A percentile compares a stretch with the other conserved stretches of the same genome.
phyloP scores from a whole-genome alignment of 1,140 invertebrate genomes.

The Microplitis demolitor region DNA sequence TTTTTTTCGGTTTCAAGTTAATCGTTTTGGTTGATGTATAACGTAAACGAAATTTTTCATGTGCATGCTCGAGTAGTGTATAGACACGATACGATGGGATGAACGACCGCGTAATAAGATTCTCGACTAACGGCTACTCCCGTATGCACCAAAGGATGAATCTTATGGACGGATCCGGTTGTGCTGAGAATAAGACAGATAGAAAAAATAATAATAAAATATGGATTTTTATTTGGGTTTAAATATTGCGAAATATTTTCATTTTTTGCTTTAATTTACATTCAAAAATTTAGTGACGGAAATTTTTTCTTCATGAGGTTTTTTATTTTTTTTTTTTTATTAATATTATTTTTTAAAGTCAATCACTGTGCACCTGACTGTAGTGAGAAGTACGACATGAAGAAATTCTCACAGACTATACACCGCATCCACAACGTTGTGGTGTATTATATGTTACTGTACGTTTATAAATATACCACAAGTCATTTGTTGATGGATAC shows the following conservation, averaged over 20 bases:
- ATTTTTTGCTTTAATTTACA: neutral
- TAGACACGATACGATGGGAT: slow-evolving; percentile 1
- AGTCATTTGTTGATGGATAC: neutral
- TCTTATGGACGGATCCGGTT: slow-evolving; percentile 9
- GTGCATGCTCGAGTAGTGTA: neutral
- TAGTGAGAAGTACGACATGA: slow-evolving; percentile 41
- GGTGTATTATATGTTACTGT: neutral
- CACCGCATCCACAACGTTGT: neutral
- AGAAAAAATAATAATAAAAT: neutral
- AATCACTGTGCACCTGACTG: neutral
- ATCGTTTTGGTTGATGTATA: no score
- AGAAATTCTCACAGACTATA: slow-evolving; percentile 43
- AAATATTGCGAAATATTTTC: neutral
- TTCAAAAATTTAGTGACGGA: no score
- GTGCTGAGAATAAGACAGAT: neutral
- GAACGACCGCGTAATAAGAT: slow-evolving; percentile 21
- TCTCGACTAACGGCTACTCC: slow-evolving; percentile 20
- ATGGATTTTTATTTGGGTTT: neutral
- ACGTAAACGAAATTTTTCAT: neutral
- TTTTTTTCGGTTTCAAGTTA: no score
- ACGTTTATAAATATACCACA: neutral
- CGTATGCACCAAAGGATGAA: slow-evolving; percentile 17
- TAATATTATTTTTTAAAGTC: neutral
- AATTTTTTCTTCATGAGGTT: neutral
- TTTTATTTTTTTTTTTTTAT: neutral